Percentiles rank a stretch among this genome's conserved stretches.
Conservation (phyloP, 2,113 vertebrate species). For the Nothobranchius kuhntae region DNA sequence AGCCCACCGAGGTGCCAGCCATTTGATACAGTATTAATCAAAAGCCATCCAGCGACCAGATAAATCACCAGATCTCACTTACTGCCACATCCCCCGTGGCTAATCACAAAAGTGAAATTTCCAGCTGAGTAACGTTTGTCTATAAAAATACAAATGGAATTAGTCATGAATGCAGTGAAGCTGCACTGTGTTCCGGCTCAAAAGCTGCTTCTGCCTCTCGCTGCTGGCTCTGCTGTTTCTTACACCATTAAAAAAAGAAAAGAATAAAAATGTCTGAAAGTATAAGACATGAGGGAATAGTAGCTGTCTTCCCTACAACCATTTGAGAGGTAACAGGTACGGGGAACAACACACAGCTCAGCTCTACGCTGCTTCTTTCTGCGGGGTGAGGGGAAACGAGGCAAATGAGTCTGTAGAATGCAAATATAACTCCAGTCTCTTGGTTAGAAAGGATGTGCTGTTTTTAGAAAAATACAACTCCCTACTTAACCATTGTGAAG, state of each 20-base stretch:
- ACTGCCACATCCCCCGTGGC: slow-evolving; percentile 60
- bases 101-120: slow-evolving; percentile 66
- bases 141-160: slow-evolving; percentile 70
- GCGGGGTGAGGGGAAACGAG: slow-evolving; percentile 20
- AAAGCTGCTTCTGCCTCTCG: slow-evolving; percentile 30
- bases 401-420: slow-evolving; percentile 25
- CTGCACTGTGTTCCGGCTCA: slow-evolving; percentile 39
- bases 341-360: slow-evolving; percentile 52
- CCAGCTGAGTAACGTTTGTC: slow-evolving; percentile 66
- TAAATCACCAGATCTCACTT: slow-evolving; percentile 74
- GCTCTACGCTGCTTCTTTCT: slow-evolving; percentile 31
- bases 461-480: slow-evolving; percentile 9
- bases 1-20: slow-evolving; percentile 58
- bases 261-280: slow-evolving; percentile 53
- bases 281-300: slow-evolving; percentile 63
- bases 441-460: slow-evolving; percentile 26
- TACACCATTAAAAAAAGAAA: slow-evolving; percentile 61
- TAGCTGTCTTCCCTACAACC: slow-evolving; percentile 65
- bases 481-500: not conserved
- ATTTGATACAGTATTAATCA: slow-evolving; percentile 75
- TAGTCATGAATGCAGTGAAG: slow-evolving; percentile 63
- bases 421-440: slow-evolving; percentile 32
- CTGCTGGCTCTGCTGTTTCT: slow-evolving; percentile 59
- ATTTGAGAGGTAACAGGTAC: slow-evolving; percentile 71
- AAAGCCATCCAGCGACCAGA: slow-evolving; percentile 61